phyloP scores from a whole-genome alignment of 2,113 vertebrate species.

The Jaculus jaculus region DNA sequence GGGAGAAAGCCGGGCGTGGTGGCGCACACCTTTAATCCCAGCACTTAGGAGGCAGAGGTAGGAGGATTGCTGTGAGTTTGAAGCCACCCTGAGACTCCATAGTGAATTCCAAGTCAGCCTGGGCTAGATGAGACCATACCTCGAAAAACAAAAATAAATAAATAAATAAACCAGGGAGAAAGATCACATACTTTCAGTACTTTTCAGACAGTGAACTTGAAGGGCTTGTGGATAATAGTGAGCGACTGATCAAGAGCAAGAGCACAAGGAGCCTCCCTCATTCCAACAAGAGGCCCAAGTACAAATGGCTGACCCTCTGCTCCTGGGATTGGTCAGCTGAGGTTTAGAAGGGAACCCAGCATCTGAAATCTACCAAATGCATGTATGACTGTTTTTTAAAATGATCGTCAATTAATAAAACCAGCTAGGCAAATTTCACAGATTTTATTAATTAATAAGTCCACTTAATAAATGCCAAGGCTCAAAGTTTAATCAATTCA shows the following conservation, averaged over 20 bases:
- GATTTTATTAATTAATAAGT: background rate
- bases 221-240: background rate
- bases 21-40: too few species aligned
- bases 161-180: background rate
- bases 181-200: background rate
- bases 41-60: too few species aligned
- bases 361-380: background rate
- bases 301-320: background rate
- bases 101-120: too few species aligned
- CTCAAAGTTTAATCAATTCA: background rate
- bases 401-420: background rate
- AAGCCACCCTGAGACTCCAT: too few species aligned
- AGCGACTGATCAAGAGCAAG: background rate
- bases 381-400: background rate
- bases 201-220: background rate
- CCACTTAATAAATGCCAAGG: slow-evolving; percentile 1
- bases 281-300: background rate
- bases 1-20: too few species aligned
- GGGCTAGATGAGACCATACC: too few species aligned
- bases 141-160: too few species aligned
- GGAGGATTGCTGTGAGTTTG: too few species aligned
- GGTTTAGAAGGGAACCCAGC: background rate
- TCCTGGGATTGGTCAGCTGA: background rate
- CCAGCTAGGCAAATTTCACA: background rate
- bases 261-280: background rate